Conservation (phyloP, 2,888 invertebrate genomes). For the Hecatera dysodea region DNA sequence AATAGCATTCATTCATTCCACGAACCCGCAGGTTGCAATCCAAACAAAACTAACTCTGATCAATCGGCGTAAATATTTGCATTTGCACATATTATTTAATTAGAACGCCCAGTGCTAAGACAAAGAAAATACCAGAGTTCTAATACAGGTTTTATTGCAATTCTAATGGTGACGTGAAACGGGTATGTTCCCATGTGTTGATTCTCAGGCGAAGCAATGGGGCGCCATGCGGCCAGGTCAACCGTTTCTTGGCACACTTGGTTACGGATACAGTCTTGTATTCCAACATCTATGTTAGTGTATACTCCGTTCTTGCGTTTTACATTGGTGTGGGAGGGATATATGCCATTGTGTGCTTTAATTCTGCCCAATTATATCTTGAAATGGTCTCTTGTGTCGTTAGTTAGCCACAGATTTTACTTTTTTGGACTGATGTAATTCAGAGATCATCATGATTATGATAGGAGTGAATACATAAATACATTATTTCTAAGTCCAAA, state of each 20-base stretch:
- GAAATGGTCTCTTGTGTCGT: background rate
- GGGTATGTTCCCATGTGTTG: slow-evolving; percentile 61
- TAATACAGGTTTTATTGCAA: slow-evolving; percentile 2
- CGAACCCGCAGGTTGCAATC: too few species aligned
- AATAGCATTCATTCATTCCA: too few species aligned
- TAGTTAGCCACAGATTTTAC: background rate
- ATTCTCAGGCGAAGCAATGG: slow-evolving; percentile 55
- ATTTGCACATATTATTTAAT: background rate
- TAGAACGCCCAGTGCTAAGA: background rate
- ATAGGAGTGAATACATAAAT: background rate
- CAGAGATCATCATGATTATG: background rate
- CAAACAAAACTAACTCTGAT: background rate
- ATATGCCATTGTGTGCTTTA: background rate
- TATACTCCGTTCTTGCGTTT: background rate
- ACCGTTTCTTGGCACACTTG: slow-evolving; percentile 66
- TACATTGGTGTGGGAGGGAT: background rate
- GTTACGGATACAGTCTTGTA: slow-evolving; percentile 51
- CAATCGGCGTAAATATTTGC: background rate
- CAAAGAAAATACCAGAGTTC: background rate
- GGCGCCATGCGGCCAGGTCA: slow-evolving; percentile 54
- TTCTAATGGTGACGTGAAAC: slow-evolving; percentile 28
- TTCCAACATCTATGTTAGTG: slow-evolving; percentile 14
- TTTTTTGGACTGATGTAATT: background rate
- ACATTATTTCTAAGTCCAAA: background rate
- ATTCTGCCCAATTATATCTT: background rate